Evolutionary conservation across 2,888 invertebrate species (phyloP).

Genomic region (Ptychoptera albimana): DNA sequence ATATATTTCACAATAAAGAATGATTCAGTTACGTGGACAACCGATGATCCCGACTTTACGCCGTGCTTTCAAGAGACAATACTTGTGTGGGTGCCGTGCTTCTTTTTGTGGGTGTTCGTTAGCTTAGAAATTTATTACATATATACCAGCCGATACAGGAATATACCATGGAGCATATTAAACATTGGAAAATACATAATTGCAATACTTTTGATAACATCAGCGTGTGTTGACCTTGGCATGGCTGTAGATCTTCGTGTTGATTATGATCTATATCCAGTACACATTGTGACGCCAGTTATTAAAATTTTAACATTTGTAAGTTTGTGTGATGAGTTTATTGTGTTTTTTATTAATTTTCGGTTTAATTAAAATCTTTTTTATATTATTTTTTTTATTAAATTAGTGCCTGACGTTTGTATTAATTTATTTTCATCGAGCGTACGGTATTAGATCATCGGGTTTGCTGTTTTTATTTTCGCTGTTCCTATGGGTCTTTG

Average conservation of each 20-base stretch:
- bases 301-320: constrained; percentile 12
- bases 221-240: constrained; percentile 31
- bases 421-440: constrained; percentile 31
- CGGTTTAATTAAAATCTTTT: not conserved
- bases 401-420: constrained; percentile 26
- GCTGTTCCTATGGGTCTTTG: constrained; percentile 31
- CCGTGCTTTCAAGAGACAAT: constrained; percentile 58
- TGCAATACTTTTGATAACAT: constrained; percentile 4
- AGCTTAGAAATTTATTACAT: constrained; percentile 40
- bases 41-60: constrained; percentile 46
- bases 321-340: constrained; percentile 8
- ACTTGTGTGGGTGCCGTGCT: constrained; percentile 54
- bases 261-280: constrained; percentile 20
- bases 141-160: constrained; percentile 35
- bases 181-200: constrained; percentile 31
- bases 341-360: not conserved
- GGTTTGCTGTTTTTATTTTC: constrained; percentile 40
- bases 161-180: constrained; percentile 39
- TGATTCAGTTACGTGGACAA: constrained; percentile 38
- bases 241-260: constrained; percentile 33
- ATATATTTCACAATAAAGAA: too few species aligned
- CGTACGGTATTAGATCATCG: constrained; percentile 36
- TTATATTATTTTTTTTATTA: constrained; percentile 1
- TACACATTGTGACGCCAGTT: constrained; percentile 6
- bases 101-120: constrained; percentile 44